A percentile compares a stretch with the other conserved stretches of the same genome.
phyloP scores from a whole-genome alignment of 2,797 vertebrate genomes.

The Gymnothorax reevesii region DNA sequence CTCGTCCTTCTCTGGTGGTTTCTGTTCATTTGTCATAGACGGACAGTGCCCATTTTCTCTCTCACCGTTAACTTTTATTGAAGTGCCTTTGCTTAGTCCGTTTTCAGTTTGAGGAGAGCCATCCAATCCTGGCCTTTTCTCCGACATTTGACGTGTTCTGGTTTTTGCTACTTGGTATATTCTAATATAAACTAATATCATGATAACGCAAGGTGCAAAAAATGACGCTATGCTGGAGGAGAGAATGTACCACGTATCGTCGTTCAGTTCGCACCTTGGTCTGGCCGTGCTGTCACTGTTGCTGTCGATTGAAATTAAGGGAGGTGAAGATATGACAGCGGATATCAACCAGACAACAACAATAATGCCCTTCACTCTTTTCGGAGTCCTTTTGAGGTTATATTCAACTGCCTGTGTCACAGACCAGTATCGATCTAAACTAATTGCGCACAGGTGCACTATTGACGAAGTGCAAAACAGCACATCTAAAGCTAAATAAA shows the following conservation, averaged over 20 bases:
- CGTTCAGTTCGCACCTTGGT: constrained; percentile 86
- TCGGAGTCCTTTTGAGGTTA: constrained; percentile 86
- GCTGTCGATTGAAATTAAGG: constrained; percentile 82
- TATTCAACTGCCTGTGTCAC: constrained; percentile 92
- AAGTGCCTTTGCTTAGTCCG: constrained; percentile 71
- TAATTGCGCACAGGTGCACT: constrained; percentile 91
- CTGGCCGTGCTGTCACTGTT: constrained; percentile 65
- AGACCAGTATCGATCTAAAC: constrained; percentile 93
- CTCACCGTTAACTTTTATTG: constrained; percentile 65
- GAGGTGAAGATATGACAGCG: constrained; percentile 87
- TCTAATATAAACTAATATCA: constrained; percentile 89
- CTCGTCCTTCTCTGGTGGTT: constrained; percentile 69
- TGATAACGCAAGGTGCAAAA: constrained; percentile 90
- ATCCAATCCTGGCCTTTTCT: constrained; percentile 71
- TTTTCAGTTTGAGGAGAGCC: constrained; percentile 80
- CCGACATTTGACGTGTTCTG: constrained; percentile 84
- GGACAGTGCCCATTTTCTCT: constrained; percentile 81
- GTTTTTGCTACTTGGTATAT: constrained; percentile 94
- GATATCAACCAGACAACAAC: constrained; percentile 88
- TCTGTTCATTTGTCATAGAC: constrained; percentile 56
- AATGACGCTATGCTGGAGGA: constrained; percentile 89
- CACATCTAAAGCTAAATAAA: constrained; percentile 91
- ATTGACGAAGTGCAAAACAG: constrained; percentile 93
- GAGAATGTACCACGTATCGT: constrained; percentile 94
- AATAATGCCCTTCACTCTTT: constrained; percentile 85